A percentile compares a stretch with the other conserved stretches of the same genome.
Evolutionary conservation across 2,888 invertebrate genomes (phyloP).

Genomic region (Lithophane ornitopus): DNA sequence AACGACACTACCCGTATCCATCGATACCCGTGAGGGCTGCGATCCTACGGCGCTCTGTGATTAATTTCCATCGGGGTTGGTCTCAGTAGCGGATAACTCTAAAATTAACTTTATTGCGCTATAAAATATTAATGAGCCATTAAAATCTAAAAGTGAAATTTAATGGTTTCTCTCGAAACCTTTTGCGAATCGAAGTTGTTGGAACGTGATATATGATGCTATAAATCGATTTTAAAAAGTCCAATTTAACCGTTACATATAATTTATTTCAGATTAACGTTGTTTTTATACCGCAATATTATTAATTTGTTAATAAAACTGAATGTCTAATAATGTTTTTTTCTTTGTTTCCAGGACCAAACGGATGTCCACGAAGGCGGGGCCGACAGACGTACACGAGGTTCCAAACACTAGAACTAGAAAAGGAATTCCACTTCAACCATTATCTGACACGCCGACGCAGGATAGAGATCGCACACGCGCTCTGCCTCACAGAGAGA

Average conservation of each 20-base stretch:
- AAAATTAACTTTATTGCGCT: slow-evolving; percentile 88
- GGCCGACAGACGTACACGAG: slow-evolving; percentile 99
- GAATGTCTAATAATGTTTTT: slow-evolving; percentile 65
- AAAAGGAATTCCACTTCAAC: slow-evolving; percentile 99
- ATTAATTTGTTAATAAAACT: slow-evolving; percentile 42
- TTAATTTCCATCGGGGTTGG: slow-evolving; percentile 82
- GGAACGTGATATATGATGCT: slow-evolving; percentile 83
- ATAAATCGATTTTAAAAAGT: slow-evolving; percentile 83
- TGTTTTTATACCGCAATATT: slow-evolving; percentile 56
- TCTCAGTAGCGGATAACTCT: slow-evolving; percentile 87
- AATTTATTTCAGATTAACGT: slow-evolving; percentile 71
- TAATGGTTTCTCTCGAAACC: slow-evolving; percentile 84
- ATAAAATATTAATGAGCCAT: slow-evolving; percentile 90
- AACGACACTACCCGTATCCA: slow-evolving; percentile 56
- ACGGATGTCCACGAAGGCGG: slow-evolving; percentile 97
- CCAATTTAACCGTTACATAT: slow-evolving; percentile 75
- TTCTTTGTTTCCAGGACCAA: slow-evolving; percentile 95
- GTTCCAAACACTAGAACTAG: slow-evolving; percentile 99
- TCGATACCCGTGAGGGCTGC: slow-evolving; percentile 52
- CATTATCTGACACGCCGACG: slow-evolving; percentile 98
- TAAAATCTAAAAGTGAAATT: slow-evolving; percentile 90
- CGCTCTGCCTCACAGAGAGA: slow-evolving; percentile 98
- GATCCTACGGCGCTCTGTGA: slow-evolving; percentile 71
- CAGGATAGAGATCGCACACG: slow-evolving; percentile 99
- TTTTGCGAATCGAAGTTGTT: slow-evolving; percentile 81